Percentiles rank a stretch among this genome's conserved stretches.
These are phyloP conservation scores for Drosophila lacertosa DNA, from an alignment of 1,140 invertebrate species.

Conservation along the genomic window DNA sequence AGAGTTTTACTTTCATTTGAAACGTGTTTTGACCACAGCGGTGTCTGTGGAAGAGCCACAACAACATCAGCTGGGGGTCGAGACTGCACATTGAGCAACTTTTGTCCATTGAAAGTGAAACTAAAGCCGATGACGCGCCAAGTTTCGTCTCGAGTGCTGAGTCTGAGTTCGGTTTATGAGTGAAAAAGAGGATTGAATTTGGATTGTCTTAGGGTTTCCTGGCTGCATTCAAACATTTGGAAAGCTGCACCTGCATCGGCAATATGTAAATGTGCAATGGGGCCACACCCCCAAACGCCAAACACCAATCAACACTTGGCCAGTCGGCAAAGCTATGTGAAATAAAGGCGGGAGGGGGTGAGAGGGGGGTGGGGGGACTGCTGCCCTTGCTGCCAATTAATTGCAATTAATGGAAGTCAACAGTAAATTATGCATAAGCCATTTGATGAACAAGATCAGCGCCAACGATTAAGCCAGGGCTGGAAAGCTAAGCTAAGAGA, in stretches of 20 bases:
- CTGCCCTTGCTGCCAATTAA: slow-evolving; percentile 75
- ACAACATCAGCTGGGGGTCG: slow-evolving; percentile 47
- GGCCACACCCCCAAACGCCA: slow-evolving; percentile 62
- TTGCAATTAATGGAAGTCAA: slow-evolving; percentile 61
- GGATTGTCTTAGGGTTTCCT: slow-evolving; percentile 35
- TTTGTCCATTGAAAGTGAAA: slow-evolving; percentile 77
- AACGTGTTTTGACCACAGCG: slow-evolving; percentile 72
- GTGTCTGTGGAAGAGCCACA: slow-evolving; percentile 28
- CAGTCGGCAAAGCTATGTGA: background rate
- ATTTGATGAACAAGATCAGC: slow-evolving; percentile 68
- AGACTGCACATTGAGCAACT: slow-evolving; percentile 63
- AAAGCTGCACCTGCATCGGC: slow-evolving; percentile 32
- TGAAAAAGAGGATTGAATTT: slow-evolving; percentile 22
- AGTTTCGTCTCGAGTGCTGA: slow-evolving; percentile 43
- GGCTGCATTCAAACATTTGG: background rate
- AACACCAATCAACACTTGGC: slow-evolving; percentile 72
- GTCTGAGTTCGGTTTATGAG: slow-evolving; percentile 5
- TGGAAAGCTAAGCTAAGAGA: slow-evolving; percentile 5
- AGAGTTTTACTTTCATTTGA: slow-evolving; percentile 81
- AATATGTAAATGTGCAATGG: slow-evolving; percentile 61
- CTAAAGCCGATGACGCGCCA: slow-evolving; percentile 51
- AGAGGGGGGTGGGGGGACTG: background rate
- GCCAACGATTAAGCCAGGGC: slow-evolving; percentile 54
- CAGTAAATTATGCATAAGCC: slow-evolving; percentile 69
- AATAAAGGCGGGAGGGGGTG: background rate